A percentile compares a stretch with the other conserved stretches of the same genome.
Evolutionary conservation across 2,113 vertebrate species (phyloP).

Genomic region (Entelurus aequoreus): DNA sequence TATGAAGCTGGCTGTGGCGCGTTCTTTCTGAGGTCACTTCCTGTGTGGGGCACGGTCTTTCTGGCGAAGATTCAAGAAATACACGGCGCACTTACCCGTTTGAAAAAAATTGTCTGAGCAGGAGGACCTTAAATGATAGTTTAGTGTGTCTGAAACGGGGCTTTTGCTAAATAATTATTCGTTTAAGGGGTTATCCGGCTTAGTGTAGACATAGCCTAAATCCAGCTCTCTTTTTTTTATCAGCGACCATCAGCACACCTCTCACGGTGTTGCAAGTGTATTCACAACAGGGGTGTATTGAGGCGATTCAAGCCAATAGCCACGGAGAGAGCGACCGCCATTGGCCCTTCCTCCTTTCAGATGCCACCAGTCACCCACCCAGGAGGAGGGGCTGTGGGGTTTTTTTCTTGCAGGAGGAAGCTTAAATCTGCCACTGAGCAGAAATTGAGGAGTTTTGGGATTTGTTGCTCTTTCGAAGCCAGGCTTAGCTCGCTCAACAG

Average conservation of each 20-base stretch:
- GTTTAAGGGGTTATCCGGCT: too few species aligned
- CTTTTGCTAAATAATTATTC: too few species aligned
- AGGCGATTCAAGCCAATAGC: slow-evolving; percentile 39
- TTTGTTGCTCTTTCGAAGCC: slow-evolving; percentile 28
- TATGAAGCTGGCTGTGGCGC: too few species aligned
- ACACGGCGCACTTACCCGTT: too few species aligned
- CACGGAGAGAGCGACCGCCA: slow-evolving; percentile 2
- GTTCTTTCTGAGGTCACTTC: too few species aligned
- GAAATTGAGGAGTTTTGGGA: slow-evolving; percentile 51
- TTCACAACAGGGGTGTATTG: neutral
- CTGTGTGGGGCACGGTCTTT: too few species aligned
- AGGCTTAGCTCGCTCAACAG: slow-evolving; percentile 50
- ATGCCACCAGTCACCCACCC: slow-evolving; percentile 35
- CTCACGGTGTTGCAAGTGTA: slow-evolving; percentile 17
- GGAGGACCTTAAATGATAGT: too few species aligned
- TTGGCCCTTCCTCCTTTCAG: slow-evolving; percentile 25
- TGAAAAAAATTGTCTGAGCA: too few species aligned
- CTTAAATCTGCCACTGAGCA: slow-evolving; percentile 39
- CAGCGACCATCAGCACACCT: slow-evolving; percentile 16
- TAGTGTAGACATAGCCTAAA: neutral
- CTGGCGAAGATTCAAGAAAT: too few species aligned
- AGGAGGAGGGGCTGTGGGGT: slow-evolving; percentile 10
- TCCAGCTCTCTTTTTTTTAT: neutral
- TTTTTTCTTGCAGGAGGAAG: slow-evolving; percentile 23
- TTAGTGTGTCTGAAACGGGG: too few species aligned